Evolutionary conservation across 2,797 vertebrate species (phyloP).

Genomic region (Champsocephalus gunnari): DNA sequence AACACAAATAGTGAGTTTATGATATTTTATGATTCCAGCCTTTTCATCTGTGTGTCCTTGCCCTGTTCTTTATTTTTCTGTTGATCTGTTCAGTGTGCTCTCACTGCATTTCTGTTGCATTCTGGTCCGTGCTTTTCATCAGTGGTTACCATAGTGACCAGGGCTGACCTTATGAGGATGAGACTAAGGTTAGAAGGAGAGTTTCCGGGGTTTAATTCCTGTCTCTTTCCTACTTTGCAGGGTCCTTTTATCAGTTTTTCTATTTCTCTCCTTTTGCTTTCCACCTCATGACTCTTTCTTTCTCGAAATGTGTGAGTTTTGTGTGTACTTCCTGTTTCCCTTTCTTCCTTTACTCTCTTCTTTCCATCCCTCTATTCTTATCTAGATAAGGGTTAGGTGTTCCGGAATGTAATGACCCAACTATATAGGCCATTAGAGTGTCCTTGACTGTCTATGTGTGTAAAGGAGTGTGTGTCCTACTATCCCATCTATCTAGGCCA

Average conservation of each 20-base stretch:
- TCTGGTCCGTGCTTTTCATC: constrained; percentile 41
- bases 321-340: not conserved
- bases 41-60: not conserved
- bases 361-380: constrained; percentile 15
- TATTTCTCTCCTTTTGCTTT: not conserved
- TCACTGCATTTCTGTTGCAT: constrained; percentile 14
- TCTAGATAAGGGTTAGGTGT: constrained; percentile 61
- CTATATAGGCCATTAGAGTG: constrained; percentile 75
- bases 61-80: constrained; percentile 6
- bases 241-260: not conserved
- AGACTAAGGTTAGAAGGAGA: constrained; percentile 46
- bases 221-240: not conserved
- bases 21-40: constrained; percentile 9
- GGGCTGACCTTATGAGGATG: constrained; percentile 32
- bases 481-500: constrained; percentile 84
- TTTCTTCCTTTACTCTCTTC: not conserved
- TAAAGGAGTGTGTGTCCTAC: constrained; percentile 64
- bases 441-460: constrained; percentile 73
- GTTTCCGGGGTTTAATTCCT: not conserved
- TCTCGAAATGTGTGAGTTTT: constrained; percentile 3
- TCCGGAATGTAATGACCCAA: constrained; percentile 66
- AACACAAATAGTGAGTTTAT: not conserved
- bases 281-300: not conserved
- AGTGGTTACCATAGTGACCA: constrained; percentile 58
- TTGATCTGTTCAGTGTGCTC: not conserved